Evolutionary conservation across 2,888 invertebrate species (phyloP), one percentile per base, ranked within the genome.

Genomic region (Sisyra terminalis): DNA sequence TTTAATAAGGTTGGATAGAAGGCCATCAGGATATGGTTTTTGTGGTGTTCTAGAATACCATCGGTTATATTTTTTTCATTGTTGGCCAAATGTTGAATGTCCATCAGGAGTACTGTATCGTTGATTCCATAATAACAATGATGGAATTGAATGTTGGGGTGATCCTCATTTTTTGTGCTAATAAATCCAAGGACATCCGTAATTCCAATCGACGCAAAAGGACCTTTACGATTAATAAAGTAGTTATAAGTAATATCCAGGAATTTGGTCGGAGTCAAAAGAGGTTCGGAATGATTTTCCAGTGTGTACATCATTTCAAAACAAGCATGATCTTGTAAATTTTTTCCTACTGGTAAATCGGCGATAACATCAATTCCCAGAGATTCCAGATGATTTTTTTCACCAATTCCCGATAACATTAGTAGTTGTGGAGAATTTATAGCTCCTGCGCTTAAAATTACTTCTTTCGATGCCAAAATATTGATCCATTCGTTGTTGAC

Each of bases 371-470:
- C 52, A 42, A 71, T 67, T 0, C 60, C 58, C 45, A 66, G 50
- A 29, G 63, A 53, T 4, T 59, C 50, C 48, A 78, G 60, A 44
- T 69, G 63, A 1, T 67, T 54, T 39, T 55, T 57, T 0, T 72
- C 73, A 0, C 74, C 74, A 8, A 79, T 64, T 1, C 81, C 81
- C 1, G 78, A 78, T 10, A 80, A 56, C 72, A 80, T 70, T 34
- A 83, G 59, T 3, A 83, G 51, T 52, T 82, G 78, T 0, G 81
- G 76, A 2, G 73, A 69, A 49, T 71, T 76, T 40, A 82, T 65
- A 2, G 75, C 65, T 3, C 82, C 82, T 1, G 71, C 75, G 8
- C 74, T 71, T 4, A 83, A 51, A 44, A 82, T 71, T 1, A 82
- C 67, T 51, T 77, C 77, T 45, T 70, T 73, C 9, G 60, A 61